Base-by-base conservation (phyloP, 2,113 vertebrate species). In the Ochotona curzoniae region DNA sequence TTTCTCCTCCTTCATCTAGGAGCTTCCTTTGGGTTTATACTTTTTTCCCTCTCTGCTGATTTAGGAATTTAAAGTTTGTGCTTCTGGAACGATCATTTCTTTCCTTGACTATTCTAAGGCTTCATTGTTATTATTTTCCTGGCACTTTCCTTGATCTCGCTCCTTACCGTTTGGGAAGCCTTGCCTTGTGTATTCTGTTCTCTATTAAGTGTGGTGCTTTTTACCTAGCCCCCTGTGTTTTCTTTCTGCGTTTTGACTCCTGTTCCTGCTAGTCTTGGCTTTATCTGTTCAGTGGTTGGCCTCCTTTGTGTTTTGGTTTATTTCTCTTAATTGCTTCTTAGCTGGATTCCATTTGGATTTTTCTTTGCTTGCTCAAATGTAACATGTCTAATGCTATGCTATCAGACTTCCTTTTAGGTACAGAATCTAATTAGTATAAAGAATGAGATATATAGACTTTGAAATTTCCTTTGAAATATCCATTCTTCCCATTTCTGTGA, bases 71-170 rank as follows among this genome's bases (percentile, higher is more conserved):
- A 75, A 67, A 11, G 47, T 74, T 86, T 87, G 89, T 66, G n/a
- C 47, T 83, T 88, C 38, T 35, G 51, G n/a, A 89, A 91, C 15
- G 44, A 6, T 44, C 14, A n/a, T 81, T 83, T 78, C 17, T 49
- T 92, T 89, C 32, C 26, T 89, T 92, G 30, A 60, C 38, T 92
- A 6, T 87, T 82, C 1, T 20, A 91, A 26, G 47, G 9, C 70
- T 90, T 82, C 20, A 2, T 54, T 92, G 57, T 92, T 93, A n/a
- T n/a, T n/a, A 63, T 92, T 95, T 94, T 38, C 47, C 26, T 25
- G 69, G 18, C 17, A 30, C 49, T 21, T 93, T 93, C 75, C 64
- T 89, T 80, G 11, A n/a, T 30, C 7, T 74, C 13, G 30, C 47
- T 81, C 32, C 81, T 47, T 89, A n/a, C 69, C 80, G 69, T 94